Conservation (phyloP, 2,113 vertebrate genomes). For the Hippocampus zosterae region DNA sequence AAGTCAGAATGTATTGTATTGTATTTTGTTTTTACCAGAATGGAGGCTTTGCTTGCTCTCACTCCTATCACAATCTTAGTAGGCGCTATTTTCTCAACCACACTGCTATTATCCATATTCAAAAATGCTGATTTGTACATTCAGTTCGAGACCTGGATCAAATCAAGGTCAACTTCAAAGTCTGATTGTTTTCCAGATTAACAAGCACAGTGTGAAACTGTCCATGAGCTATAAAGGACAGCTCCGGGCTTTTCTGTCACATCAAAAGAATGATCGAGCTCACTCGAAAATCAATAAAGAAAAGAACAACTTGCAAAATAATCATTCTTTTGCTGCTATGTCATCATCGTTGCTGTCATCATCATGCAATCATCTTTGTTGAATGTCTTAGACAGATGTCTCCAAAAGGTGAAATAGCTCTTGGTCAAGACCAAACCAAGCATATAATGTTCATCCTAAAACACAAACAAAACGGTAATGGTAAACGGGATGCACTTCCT, state of each 20-base stretch:
- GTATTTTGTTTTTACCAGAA: slow-evolving; percentile 17
- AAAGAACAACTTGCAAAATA: neutral
- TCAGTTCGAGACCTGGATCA: neutral
- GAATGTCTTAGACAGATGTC: too few species aligned
- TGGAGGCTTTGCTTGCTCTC: slow-evolving; percentile 29
- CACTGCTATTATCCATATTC: slow-evolving; percentile 6
- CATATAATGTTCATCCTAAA: too few species aligned
- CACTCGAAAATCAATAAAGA: neutral
- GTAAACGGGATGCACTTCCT: too few species aligned
- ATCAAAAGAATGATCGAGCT: neutral
- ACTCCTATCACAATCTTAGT: slow-evolving; percentile 12
- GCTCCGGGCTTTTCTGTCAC: neutral
- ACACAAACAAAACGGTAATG: too few species aligned
- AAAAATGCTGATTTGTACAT: neutral
- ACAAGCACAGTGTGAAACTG: neutral
- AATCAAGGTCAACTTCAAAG: neutral
- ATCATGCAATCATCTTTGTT: neutral
- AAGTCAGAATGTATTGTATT: too few species aligned
- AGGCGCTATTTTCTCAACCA: slow-evolving; percentile 11
- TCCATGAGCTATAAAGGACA: neutral
- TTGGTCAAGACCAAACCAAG: too few species aligned
- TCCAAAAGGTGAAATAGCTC: too few species aligned
- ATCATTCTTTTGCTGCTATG: neutral
- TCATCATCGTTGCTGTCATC: too few species aligned
- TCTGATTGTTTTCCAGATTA: neutral